Evolutionary conservation across 2,888 invertebrate species (phyloP).

Genomic region (Orthonychiurus folsomi): DNA sequence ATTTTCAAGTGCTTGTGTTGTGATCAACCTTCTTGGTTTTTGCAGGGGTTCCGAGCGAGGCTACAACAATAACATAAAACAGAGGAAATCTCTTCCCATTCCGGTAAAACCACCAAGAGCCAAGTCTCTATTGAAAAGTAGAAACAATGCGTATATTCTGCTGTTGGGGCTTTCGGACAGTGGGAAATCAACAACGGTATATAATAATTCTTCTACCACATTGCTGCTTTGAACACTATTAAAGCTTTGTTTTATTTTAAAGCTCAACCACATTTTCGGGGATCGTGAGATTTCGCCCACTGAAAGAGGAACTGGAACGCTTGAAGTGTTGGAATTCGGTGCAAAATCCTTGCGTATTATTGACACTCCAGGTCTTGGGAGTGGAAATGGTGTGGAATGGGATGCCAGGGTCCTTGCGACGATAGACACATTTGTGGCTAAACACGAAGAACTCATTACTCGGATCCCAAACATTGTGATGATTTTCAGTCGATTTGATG

Average conservation of each 20-base stretch:
- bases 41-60: background rate
- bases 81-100: background rate
- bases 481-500: conserved; percentile 15
- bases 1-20: no score
- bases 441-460: background rate
- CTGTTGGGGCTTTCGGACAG: conserved; percentile 9
- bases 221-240: no score
- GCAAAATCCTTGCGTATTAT: conserved; percentile 1
- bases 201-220: background rate
- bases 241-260: background rate
- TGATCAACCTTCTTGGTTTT: no score
- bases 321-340: conserved; percentile 6
- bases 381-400: conserved; percentile 13
- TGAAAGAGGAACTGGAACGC: conserved; percentile 12
- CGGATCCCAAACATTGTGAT: conserved; percentile 7
- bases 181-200: conserved; percentile 14
- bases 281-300: conserved; percentile 11
- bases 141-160: background rate
- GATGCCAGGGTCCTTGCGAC: conserved; percentile 9
- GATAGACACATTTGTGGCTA: background rate
- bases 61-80: background rate
- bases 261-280: conserved; percentile 12
- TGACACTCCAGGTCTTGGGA: conserved; percentile 13
- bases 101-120: background rate
- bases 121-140: background rate